Percentiles rank a stretch among this genome's conserved stretches.
These are phyloP conservation scores for Cerastoderma edule DNA, from an alignment of 2,888 invertebrate species.

Conservation along the genomic window DNA sequence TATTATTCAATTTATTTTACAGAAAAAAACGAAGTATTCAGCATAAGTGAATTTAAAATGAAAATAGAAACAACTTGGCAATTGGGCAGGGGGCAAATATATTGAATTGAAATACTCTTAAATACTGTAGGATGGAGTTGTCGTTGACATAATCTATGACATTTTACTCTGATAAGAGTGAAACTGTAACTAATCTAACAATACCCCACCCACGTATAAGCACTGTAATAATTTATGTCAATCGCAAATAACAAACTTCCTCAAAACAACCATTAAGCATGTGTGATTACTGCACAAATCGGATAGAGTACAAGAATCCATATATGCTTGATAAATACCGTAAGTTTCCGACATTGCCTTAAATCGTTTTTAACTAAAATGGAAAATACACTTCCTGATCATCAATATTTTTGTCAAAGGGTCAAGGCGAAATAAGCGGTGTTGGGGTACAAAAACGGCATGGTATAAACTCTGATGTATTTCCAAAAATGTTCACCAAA, in stretches of 20 bases:
- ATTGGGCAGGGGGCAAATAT: too few species aligned
- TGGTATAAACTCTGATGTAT: too few species aligned
- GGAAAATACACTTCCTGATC: conserved; percentile 28
- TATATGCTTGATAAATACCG: conserved; percentile 29
- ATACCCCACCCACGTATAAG: conserved; percentile 16
- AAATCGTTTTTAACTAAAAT: neutral
- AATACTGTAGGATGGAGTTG: too few species aligned
- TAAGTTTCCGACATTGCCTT: conserved; percentile 45
- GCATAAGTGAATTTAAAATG: too few species aligned
- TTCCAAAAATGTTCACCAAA: too few species aligned
- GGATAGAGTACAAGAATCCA: neutral
- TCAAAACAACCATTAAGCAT: neutral
- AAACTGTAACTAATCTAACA: too few species aligned
- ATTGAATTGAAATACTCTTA: too few species aligned
- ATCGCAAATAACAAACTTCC: neutral
- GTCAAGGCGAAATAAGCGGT: conserved; percentile 24
- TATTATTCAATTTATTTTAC: too few species aligned
- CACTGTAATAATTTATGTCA: conserved; percentile 12
- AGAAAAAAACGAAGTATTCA: too few species aligned
- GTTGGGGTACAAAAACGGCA: conserved; percentile 4
- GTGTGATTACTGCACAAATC: neutral
- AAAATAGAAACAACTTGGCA: too few species aligned
- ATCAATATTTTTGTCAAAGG: conserved; percentile 26
- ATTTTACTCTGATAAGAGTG: too few species aligned
- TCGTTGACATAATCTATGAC: too few species aligned